Evolutionary conservation across 2,113 vertebrate species (phyloP).

Genomic region (cat (Felis catus)): DNA sequence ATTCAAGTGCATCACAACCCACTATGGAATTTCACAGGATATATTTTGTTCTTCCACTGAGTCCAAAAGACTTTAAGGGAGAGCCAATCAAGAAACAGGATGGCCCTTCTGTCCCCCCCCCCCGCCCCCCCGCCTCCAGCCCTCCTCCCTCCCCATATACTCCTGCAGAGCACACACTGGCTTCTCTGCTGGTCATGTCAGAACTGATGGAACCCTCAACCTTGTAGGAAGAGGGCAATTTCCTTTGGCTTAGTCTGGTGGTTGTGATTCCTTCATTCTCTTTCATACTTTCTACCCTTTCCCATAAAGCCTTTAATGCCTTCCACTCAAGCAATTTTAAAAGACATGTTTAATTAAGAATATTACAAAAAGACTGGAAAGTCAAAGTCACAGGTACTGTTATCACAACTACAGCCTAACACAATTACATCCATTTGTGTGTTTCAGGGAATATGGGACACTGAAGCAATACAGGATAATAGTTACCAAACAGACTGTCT

Average conservation of each 20-base stretch:
- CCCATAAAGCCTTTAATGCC: not conserved
- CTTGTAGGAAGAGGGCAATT: not conserved
- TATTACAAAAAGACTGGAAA: not conserved
- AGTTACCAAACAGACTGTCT: not conserved
- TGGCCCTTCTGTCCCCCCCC: not conserved
- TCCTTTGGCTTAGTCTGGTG: not conserved
- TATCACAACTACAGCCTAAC: not conserved
- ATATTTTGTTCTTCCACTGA: not conserved
- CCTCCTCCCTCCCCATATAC: too few species aligned
- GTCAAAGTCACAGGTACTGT: not conserved
- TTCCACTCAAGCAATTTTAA: not conserved
- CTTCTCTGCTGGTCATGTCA: not conserved
- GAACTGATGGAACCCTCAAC: not conserved
- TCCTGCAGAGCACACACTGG: not conserved
- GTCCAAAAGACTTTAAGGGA: not conserved
- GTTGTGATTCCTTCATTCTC: not conserved
- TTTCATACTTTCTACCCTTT: not conserved
- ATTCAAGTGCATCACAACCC: not conserved
- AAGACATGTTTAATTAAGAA: not conserved
- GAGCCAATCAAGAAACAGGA: not conserved
- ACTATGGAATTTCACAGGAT: not conserved
- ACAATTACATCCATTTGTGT: not conserved
- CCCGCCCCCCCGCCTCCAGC: rapidly evolving
- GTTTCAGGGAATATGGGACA: not conserved
- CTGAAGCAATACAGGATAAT: not conserved